Conservation (phyloP, 2,888 invertebrate genomes). For the Spilosoma lubricipeda region DNA sequence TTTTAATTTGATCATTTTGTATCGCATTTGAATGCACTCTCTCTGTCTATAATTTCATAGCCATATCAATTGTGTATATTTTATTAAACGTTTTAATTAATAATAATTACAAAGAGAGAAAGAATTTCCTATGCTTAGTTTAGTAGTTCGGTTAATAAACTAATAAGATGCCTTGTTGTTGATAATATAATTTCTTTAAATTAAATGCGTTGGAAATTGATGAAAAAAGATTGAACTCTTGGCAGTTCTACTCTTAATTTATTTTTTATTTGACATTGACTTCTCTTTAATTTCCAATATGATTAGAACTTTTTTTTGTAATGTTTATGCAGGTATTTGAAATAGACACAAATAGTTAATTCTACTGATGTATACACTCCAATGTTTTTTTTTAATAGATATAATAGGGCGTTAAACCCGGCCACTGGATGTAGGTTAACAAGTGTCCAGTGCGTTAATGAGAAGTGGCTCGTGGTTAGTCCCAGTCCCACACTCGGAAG, state of each 20-base stretch:
- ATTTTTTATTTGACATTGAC: slow-evolving; percentile 8
- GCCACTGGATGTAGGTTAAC: slow-evolving; percentile 78
- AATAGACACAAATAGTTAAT: not conserved
- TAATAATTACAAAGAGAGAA: slow-evolving; percentile 30
- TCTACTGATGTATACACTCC: slow-evolving; percentile 9
- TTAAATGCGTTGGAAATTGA: slow-evolving; percentile 3
- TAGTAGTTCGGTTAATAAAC: slow-evolving; percentile 26
- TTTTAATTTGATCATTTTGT: not conserved
- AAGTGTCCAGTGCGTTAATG: slow-evolving; percentile 77
- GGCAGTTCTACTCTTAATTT: slow-evolving; percentile 1
- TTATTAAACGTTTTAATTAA: no score
- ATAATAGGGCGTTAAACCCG: slow-evolving; percentile 47
- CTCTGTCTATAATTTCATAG: slow-evolving; percentile 25
- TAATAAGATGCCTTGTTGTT: slow-evolving; percentile 19
- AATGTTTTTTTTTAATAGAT: slow-evolving; percentile 20
- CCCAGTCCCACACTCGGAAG: slow-evolving; percentile 53
- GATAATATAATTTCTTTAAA: slow-evolving; percentile 2
- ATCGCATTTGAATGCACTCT: not conserved
- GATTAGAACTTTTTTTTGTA: slow-evolving; percentile 9
- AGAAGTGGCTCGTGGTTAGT: slow-evolving; percentile 53
- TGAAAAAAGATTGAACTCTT: slow-evolving; percentile 21
- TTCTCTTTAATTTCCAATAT: slow-evolving; percentile 25
- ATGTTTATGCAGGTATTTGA: slow-evolving; percentile 1
- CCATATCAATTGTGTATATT: slow-evolving; percentile 14
- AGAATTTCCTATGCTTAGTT: slow-evolving; percentile 3